These are phyloP conservation scores for Xylophagus ater DNA, from an alignment of 2,888 invertebrate genomes.

Conservation along the genomic window DNA sequence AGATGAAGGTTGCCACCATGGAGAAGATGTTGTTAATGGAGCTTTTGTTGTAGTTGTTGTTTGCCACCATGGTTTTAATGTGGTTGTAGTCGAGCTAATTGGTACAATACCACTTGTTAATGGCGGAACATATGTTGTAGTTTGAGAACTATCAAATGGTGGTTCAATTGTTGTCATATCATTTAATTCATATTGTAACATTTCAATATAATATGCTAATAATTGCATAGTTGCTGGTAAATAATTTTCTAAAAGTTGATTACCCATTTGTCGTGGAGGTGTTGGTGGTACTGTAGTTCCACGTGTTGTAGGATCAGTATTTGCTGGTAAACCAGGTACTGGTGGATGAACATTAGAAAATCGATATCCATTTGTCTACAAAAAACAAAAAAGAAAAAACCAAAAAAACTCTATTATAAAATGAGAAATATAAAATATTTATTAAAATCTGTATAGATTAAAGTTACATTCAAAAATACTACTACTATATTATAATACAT, in stretches of 20 bases:
- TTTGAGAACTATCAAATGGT: conserved; percentile 27
- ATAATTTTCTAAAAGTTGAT: conserved; percentile 31
- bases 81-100: conserved; percentile 4
- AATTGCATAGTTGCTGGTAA: conserved; percentile 39
- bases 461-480: no score
- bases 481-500: no score
- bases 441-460: no score
- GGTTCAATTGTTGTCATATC: conserved; percentile 35
- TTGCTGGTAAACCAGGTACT: conserved; percentile 12
- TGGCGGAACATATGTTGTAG: conserved; percentile 12
- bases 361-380: conserved; percentile 6
- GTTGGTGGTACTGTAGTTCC: conserved; percentile 1
- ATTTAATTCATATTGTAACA: conserved; percentile 36
- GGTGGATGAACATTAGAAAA: conserved; percentile 8
- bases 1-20: no score
- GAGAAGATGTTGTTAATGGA: conserved; percentile 1
- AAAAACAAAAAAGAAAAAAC: no score
- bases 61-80: conserved; percentile 7
- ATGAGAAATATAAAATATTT: no score
- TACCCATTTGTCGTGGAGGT: conserved; percentile 3
- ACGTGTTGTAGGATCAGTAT: conserved; percentile 6
- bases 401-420: no score
- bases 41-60: conserved; percentile 3
- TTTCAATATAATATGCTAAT: conserved; percentile 37
- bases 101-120: conserved; percentile 3